Evolutionary conservation across 1,140 invertebrate species (phyloP).

Genomic region (Cyrtorhinus lividipennis): DNA sequence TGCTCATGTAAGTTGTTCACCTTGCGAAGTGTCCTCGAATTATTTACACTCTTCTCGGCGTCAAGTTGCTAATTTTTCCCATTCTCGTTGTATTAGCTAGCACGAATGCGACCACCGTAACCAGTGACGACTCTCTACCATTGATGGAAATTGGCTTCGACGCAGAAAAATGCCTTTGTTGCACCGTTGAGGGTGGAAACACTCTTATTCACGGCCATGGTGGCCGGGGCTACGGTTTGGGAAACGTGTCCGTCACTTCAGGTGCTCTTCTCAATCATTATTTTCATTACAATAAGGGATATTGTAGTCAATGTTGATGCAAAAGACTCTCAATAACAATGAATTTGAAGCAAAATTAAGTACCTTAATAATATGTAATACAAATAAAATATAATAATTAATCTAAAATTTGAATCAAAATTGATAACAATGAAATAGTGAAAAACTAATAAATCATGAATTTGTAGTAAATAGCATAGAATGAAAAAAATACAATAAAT

Average conservation of each 20-base stretch:
- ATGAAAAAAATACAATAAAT: too few species aligned
- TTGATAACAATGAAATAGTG: too few species aligned
- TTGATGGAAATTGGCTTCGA: slow-evolving; percentile 43
- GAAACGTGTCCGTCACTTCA: slow-evolving; percentile 38
- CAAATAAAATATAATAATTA: too few species aligned
- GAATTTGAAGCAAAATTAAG: not conserved
- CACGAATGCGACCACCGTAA: not conserved
- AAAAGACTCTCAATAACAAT: not conserved
- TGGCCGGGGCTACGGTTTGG: slow-evolving; percentile 45
- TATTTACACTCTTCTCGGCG: too few species aligned
- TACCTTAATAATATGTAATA: not conserved
- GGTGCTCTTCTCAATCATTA: slow-evolving; percentile 25
- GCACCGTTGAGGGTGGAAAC: slow-evolving; percentile 39
- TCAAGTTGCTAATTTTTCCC: not conserved
- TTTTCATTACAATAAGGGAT: not conserved
- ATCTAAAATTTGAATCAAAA: too few species aligned
- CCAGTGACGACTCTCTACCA: slow-evolving; percentile 31
- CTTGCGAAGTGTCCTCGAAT: too few species aligned
- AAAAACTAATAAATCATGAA: too few species aligned
- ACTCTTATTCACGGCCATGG: slow-evolving; percentile 42
- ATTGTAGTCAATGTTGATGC: not conserved
- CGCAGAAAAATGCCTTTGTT: slow-evolving; percentile 41
- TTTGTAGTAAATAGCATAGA: too few species aligned
- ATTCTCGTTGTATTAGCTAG: not conserved
- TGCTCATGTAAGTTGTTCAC: not conserved